Conservation (phyloP, 2,888 invertebrate genomes). For the Palloptera scutellata region DNA sequence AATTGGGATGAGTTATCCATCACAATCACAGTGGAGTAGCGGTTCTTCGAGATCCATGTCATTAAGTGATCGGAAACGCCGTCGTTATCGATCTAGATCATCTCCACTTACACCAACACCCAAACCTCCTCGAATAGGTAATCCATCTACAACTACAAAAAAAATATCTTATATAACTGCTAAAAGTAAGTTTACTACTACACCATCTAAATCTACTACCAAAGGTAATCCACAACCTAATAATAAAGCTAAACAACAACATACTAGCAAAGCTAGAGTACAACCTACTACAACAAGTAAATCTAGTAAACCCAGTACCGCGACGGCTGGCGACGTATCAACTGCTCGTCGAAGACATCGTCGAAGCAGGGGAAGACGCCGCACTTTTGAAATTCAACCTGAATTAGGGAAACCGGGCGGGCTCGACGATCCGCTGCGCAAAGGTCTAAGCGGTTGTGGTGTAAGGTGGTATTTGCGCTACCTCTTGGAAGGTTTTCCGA, state of each 20-base stretch:
- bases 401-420: background rate
- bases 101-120: slow-evolving; percentile 12
- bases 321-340: too few species aligned
- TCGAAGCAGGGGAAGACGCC: background rate
- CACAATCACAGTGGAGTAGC: background rate
- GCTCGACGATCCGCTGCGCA: slow-evolving; percentile 4
- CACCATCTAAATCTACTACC: background rate
- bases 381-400: background rate
- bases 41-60: slow-evolving; percentile 18
- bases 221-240: background rate
- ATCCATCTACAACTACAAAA: slow-evolving; percentile 7
- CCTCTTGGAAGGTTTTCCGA: slow-evolving; percentile 15
- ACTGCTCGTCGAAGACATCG: too few species aligned
- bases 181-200: background rate
- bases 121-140: background rate
- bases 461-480: slow-evolving; percentile 20
- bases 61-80: slow-evolving; percentile 7
- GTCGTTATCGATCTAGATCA: slow-evolving; percentile 6
- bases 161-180: background rate
- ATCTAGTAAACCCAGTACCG: too few species aligned
- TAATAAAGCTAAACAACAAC: too few species aligned
- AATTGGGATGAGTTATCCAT: background rate
- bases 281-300: too few species aligned
- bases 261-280: too few species aligned
- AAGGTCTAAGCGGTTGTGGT: slow-evolving; percentile 15